Evolutionary conservation across 2,797 vertebrate genomes (phyloP), one percentile per base, ranked within the genome.

Genomic region (Geotrypetes seraphini): DNA sequence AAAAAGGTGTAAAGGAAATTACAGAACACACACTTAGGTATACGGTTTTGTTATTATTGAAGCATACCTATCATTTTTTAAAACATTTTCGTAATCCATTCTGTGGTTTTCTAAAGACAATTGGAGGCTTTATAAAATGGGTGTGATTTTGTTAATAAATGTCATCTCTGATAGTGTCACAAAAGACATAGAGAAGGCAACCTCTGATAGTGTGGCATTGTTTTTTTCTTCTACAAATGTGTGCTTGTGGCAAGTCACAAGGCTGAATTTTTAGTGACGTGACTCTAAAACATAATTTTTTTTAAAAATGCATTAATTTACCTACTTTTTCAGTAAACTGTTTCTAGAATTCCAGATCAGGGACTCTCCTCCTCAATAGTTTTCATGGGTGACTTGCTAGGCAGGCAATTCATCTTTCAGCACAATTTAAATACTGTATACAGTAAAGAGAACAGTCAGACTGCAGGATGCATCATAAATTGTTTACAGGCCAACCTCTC

Each of bases 381-480:
- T 70, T 59, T 47, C 46, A 25, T 50, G 36, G 43, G 49, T 66
- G 59, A 63, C 52, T 60, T 58, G 48, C 47, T 28, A 19, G 22
- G 40, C 21, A 57, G 67, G 31, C 60, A 52, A 65, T 69, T 58
- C 25, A 61, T 69, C 66, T 63, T 45, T 71, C 73, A 73, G 14
- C 57, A 2, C 33, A 2, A 33, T 30, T 49, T 33, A 41, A 52
- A 46, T 39, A n/a, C n/a, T n/a, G n/a, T n/a, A 21, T 42, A 38
- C 27, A 35, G 35, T 28, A 19, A 38, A 45, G 29, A 29, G 31
- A 44, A 23, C 11, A 12, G 1, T 1, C 4, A 41, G 29, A 32
- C 30, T 45, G 50, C 41, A 21, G 33, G 34, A 43, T 28, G 19
- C 16, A 13, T 24, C 9, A 5, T 12, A 28, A 7, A 32, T 32